Conservation (phyloP, 2,888 invertebrate genomes). For the Plemyria rubiginata region DNA sequence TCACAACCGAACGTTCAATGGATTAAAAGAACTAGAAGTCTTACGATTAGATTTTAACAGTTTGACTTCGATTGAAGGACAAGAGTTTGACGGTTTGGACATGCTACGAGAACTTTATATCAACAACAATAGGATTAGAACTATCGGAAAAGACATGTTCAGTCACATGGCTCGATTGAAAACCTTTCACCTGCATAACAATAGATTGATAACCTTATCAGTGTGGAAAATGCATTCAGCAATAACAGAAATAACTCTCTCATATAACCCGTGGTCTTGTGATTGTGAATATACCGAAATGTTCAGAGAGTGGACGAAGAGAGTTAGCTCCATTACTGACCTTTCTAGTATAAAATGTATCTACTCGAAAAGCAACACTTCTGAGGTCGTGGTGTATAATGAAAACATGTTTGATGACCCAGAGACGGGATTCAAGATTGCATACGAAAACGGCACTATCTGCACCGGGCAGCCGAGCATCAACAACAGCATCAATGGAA, state of each 20-base stretch:
- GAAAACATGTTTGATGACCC: constrained; percentile 85
- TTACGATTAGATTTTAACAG: constrained; percentile 91
- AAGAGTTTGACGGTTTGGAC: constrained; percentile 92
- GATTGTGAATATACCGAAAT: constrained; percentile 91
- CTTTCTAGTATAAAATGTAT: constrained; percentile 87
- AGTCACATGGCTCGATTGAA: constrained; percentile 86
- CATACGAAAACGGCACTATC: constrained; percentile 85
- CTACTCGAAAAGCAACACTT: constrained; percentile 83
- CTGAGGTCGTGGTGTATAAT: constrained; percentile 84
- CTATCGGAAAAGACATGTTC: constrained; percentile 90
- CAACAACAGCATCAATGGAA: constrained; percentile 89
- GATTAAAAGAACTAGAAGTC: constrained; percentile 90
- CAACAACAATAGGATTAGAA: constrained; percentile 89
- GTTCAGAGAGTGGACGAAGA: constrained; percentile 90
- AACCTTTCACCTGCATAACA: constrained; percentile 89
- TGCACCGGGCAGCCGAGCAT: constrained; percentile 88
- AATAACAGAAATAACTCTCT: constrained; percentile 87
- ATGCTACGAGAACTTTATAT: constrained; percentile 89
- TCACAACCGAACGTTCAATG: constrained; percentile 93
- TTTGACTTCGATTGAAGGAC: constrained; percentile 88
- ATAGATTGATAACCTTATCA: constrained; percentile 87
- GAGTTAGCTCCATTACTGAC: constrained; percentile 88
- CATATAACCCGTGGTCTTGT: constrained; percentile 92
- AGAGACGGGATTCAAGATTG: constrained; percentile 86
- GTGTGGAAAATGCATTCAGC: constrained; percentile 89